phyloP scores from a whole-genome alignment of 2,888 invertebrate species.

The Ophioninae sp. region DNA sequence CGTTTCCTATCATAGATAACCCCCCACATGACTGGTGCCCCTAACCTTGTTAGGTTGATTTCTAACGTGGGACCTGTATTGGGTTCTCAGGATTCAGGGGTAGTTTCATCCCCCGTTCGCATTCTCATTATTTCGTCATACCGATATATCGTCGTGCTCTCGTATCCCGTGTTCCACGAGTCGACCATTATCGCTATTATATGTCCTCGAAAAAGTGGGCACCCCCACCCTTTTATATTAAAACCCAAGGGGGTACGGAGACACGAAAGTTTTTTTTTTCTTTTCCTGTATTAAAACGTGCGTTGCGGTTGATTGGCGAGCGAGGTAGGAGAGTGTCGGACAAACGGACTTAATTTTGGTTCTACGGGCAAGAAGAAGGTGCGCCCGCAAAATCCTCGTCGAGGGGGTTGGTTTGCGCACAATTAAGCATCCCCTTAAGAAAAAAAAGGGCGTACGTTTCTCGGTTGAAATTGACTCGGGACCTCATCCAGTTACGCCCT shows the following conservation, averaged over 20 bases:
- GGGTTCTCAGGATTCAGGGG: constrained; percentile 35
- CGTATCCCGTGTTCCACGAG: constrained; percentile 37
- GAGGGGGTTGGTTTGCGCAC: constrained; percentile 10
- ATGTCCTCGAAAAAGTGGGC: neutral
- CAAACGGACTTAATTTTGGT: constrained; percentile 77
- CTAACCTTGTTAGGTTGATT: neutral
- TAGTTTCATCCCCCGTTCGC: constrained; percentile 58
- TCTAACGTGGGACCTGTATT: neutral
- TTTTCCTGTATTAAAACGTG: constrained; percentile 5
- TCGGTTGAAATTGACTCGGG: neutral
- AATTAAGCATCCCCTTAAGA: neutral
- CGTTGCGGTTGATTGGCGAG: constrained; percentile 69
- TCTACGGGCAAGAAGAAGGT: constrained; percentile 40
- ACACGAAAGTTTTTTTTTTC: neutral
- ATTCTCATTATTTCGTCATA: constrained; percentile 67
- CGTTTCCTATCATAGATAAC: neutral
- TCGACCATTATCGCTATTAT: constrained; percentile 36
- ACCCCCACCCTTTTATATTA: neutral
- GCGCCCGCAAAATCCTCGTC: constrained; percentile 18
- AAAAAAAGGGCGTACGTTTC: neutral
- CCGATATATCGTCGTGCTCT: constrained; percentile 61
- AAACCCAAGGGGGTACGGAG: neutral
- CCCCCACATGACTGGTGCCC: neutral
- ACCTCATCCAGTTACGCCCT: neutral
- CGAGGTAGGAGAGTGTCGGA: constrained; percentile 69